Conservation (phyloP, 2,888 invertebrate genomes). For the Lottia gigantea region DNA sequence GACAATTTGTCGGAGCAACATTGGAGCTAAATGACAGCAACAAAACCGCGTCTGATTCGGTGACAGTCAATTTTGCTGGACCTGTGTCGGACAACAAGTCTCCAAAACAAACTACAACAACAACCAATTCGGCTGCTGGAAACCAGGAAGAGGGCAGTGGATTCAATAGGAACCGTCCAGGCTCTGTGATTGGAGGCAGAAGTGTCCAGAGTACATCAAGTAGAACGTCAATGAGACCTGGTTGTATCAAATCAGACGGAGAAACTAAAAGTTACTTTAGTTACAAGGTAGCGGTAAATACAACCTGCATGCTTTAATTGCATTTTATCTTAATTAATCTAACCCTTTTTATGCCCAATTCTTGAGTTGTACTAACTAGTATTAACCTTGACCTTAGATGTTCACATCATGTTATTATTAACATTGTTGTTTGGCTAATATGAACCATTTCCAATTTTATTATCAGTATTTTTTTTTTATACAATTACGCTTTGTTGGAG, state of each 20-base stretch:
- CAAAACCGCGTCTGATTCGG: conserved; percentile 22
- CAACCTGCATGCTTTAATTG: too few relatives aligned
- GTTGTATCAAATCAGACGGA: conserved; percentile 38
- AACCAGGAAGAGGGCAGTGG: background rate
- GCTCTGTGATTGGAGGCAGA: conserved; percentile 50
- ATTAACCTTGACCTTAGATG: too few relatives aligned
- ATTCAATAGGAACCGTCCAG: conserved; percentile 42
- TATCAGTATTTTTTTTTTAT: too few relatives aligned
- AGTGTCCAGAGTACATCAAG: conserved; percentile 50
- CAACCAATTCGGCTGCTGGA: background rate
- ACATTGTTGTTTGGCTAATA: too few relatives aligned
- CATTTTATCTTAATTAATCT: background rate
- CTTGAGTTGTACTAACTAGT: too few relatives aligned
- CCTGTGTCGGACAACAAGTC: conserved; percentile 35
- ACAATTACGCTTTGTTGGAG: too few relatives aligned
- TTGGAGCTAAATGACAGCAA: conserved; percentile 43
- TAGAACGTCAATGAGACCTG: conserved; percentile 47
- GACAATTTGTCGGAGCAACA: conserved; percentile 53
- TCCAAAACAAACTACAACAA: background rate
- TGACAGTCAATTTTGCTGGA: conserved; percentile 38
- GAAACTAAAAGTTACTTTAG: conserved; percentile 42
- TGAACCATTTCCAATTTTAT: too few relatives aligned
- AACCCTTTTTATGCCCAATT: too few relatives aligned
- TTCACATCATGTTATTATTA: too few relatives aligned
- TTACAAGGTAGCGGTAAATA: conserved; percentile 44